Base-by-base conservation (phyloP, 2,113 vertebrate genomes). In the Acanthisitta chloris region DNA sequence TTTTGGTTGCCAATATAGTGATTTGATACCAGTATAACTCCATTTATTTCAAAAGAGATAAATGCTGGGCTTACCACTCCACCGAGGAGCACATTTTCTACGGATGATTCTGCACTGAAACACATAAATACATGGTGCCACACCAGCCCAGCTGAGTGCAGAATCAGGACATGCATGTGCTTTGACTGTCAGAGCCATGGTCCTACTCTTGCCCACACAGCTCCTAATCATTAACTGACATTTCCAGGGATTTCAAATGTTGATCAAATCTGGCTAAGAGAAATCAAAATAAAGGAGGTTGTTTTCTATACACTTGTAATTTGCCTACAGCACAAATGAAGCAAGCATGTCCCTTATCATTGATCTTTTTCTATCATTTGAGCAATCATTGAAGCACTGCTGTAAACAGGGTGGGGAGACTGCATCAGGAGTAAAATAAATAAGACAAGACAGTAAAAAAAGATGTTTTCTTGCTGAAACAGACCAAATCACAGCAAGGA, bases 401-500 rank as follows among this genome's bases (percentile, higher is more conserved):
- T 81, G 64, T 73, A 86, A 90, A 83, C 64, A 90, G 62, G 46
- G 9, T 81, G 26, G 26, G 31, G 77, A 86, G 38, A 74, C 8
- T 66, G 74, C 49, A 46, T 70, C 26, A 66, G 58, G 31, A 83
- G 17, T 51, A 86, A 94, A 90, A 80, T 34, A 90, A 88, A 61
- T 52, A 72, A 81, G 81, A 87, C 29, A 81, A 82, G 54, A 74
- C 25, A 59, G 14, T 36, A 49, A 85, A 84, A 88, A 54, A 33
- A 36, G 14, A 62, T 42, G 29, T 6, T 90, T 92, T 77, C 13
- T 38, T 78, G 33, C 46, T 90, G 92, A 96, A 96, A 81, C n/a
- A 88, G 82, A 93, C 65, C 90, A 94, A 94, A 94, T 90, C 71
- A 93, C 93, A 94, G 82, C 82, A 83, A 59, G 79, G 79, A 86